A percentile compares a stretch with the other conserved stretches of the same genome.
These are phyloP conservation scores for Matsumyia berberina DNA, from an alignment of 2,888 invertebrate species.

Conservation along the genomic window DNA sequence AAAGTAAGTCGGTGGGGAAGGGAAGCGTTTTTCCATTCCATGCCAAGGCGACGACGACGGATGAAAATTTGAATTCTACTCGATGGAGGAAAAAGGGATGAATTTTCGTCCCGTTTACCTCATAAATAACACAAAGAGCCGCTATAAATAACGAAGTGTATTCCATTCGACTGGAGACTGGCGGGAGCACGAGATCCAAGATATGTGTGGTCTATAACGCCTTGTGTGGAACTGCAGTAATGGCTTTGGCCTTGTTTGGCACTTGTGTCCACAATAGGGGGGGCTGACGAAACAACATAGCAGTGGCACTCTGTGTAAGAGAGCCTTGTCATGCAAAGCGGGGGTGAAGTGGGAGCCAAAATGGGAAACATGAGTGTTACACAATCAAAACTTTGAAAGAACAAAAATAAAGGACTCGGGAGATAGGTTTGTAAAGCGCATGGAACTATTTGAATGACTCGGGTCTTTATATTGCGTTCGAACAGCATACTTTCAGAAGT, in stretches of 20 bases:
- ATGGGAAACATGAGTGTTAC: background rate
- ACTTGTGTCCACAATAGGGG: slow-evolving; percentile 11
- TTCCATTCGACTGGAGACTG: slow-evolving; percentile 36
- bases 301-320: background rate
- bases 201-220: slow-evolving; percentile 5
- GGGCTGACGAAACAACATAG: background rate
- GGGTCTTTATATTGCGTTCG: too few relatives aligned
- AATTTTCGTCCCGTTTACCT: slow-evolving; percentile 19
- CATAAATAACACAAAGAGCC: slow-evolving; percentile 50
- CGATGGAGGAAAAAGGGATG: background rate
- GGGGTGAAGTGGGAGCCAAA: slow-evolving; percentile 1
- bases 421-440: too few relatives aligned
- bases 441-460: too few relatives aligned
- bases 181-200: slow-evolving; percentile 27
- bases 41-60: slow-evolving; percentile 19
- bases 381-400: background rate
- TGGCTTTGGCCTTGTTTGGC: slow-evolving; percentile 3
- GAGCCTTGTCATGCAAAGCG: slow-evolving; percentile 4
- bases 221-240: slow-evolving; percentile 6
- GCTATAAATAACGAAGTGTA: slow-evolving; percentile 61
- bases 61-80: slow-evolving; percentile 15
- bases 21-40: background rate
- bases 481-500: too few relatives aligned
- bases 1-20: slow-evolving; percentile 11
- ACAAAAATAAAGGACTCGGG: too few relatives aligned